Conservation (phyloP, 2,797 vertebrate genomes). For the Anguilla obscura region DNA sequence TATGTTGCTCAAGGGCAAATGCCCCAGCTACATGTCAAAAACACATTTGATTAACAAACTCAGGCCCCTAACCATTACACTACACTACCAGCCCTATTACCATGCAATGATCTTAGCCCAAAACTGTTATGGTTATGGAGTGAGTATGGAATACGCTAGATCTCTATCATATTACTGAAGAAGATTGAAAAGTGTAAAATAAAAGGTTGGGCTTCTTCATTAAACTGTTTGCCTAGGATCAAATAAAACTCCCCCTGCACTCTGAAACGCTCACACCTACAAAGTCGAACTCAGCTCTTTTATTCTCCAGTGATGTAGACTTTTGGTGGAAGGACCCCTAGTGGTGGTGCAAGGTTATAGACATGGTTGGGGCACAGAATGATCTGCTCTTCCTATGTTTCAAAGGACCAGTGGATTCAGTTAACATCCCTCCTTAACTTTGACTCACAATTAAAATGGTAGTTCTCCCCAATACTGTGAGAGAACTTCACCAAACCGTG, state of each 20-base stretch:
- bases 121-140: background rate
- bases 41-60: background rate
- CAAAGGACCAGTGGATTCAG: background rate
- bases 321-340: conserved; percentile 15
- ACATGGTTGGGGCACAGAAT: background rate
- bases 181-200: too few species aligned
- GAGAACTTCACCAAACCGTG: background rate
- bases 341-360: background rate
- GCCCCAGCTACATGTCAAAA: background rate
- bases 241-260: background rate
- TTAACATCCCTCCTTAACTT: background rate
- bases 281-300: background rate
- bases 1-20: background rate
- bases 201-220: too few species aligned
- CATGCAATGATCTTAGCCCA: background rate
- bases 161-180: background rate
- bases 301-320: background rate
- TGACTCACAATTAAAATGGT: background rate
- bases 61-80: background rate
- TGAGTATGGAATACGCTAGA: background rate
- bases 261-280: background rate
- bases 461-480: background rate
- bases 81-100: background rate
- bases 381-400: background rate
- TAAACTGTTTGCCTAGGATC: too few species aligned